These are phyloP conservation scores for Himalopsyche tibetana DNA, from an alignment of 2,888 invertebrate genomes.

Conservation along the genomic window DNA sequence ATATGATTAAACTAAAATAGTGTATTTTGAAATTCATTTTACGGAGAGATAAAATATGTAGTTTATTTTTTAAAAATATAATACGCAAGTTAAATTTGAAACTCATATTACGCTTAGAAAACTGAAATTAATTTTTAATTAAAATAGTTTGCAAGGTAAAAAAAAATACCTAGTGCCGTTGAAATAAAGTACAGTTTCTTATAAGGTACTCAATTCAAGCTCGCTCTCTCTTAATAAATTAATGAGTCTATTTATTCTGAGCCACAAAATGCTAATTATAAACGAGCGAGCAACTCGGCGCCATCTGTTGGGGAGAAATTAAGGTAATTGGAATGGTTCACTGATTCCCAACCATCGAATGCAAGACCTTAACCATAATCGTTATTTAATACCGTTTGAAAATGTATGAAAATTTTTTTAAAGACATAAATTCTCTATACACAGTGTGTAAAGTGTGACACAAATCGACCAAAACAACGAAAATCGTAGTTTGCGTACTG, in stretches of 20 bases:
- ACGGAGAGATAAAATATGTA: not conserved
- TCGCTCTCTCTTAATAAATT: conserved; percentile 41
- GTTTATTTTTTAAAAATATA: not conserved
- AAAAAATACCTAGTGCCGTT: conserved; percentile 50
- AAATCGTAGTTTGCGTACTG: too few relatives aligned
- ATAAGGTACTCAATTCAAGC: conserved; percentile 58
- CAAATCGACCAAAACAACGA: too few relatives aligned
- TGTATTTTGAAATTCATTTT: too few relatives aligned
- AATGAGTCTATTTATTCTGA: conserved; percentile 49
- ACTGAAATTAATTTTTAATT: conserved; percentile 61
- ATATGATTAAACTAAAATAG: too few relatives aligned
- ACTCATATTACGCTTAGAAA: not conserved
- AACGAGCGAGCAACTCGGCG: conserved; percentile 42
- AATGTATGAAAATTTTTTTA: too few relatives aligned
- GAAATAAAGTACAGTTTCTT: conserved; percentile 59
- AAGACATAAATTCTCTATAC: too few relatives aligned
- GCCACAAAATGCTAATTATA: conserved; percentile 57
- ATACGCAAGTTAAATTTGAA: not conserved
- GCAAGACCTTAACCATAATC: too few relatives aligned
- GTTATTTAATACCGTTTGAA: too few relatives aligned
- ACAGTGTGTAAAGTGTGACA: too few relatives aligned
- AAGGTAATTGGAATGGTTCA: conserved; percentile 32
- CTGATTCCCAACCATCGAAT: not conserved
- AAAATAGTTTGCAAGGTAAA: conserved; percentile 49
- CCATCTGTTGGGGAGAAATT: conserved; percentile 35